phyloP scores from a whole-genome alignment of 1,140 invertebrate genomes.

The Cylas formicarius region DNA sequence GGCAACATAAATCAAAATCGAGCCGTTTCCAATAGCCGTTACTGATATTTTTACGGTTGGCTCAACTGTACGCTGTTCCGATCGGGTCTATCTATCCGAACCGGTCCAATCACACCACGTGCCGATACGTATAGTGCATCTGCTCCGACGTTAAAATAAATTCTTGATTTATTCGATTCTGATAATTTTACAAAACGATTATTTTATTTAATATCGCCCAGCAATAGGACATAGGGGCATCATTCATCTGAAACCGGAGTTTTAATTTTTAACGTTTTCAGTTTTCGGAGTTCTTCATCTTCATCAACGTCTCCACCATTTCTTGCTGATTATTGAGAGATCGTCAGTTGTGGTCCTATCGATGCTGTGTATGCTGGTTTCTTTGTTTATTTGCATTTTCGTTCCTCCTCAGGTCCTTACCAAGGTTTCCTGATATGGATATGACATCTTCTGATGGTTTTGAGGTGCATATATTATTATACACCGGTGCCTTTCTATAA shows the following conservation, averaged over 20 bases:
- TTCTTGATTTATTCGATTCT: conserved; percentile 35
- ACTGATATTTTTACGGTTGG: conserved; percentile 32
- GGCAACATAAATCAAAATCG: conserved; percentile 33
- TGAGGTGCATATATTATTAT: too few species aligned
- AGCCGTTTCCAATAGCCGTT: conserved; percentile 29
- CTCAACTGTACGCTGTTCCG: conserved; percentile 29
- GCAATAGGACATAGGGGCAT: too few species aligned
- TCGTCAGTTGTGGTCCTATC: conserved; percentile 5
- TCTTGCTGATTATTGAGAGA: too few species aligned
- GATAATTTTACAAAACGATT: conserved; percentile 39
- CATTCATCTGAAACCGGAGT: too few species aligned
- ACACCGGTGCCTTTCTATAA: too few species aligned
- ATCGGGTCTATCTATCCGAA: conserved; percentile 31
- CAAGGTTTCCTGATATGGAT: too few species aligned
- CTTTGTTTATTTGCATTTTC: too few species aligned
- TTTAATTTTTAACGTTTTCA: too few species aligned
- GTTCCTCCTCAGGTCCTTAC: too few species aligned
- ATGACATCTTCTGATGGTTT: too few species aligned
- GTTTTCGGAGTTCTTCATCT: too few species aligned
- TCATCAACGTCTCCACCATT: too few species aligned
- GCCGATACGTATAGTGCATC: conserved; percentile 34
- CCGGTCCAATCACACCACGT: conserved; percentile 32
- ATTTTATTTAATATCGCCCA: conserved; percentile 37
- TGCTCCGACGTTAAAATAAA: conserved; percentile 33
- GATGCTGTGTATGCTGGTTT: conserved; percentile 17